Base-by-base conservation (phyloP, 2,888 invertebrate genomes). In the Pandemis cinnamomeana region DNA sequence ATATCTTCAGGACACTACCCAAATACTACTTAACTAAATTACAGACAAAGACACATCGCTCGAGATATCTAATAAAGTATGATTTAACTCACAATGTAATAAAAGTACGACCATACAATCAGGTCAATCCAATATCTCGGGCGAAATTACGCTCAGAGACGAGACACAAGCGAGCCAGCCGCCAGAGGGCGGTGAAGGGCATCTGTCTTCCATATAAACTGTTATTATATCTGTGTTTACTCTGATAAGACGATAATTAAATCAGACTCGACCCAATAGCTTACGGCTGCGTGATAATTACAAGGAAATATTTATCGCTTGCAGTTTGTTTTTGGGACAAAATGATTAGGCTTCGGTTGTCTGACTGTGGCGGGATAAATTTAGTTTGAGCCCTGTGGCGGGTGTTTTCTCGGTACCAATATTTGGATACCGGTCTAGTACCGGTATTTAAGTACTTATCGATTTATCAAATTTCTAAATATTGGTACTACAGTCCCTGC, bases 211-310 rank as follows among this genome's bases (percentile, higher is more conserved):
- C 15, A 58, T 5, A 11, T 11, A 46, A 13, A 46, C 5, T 46
- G 11, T n/a, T n/a, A 1, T 48, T 8, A 7, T 20, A 46, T 27
- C 20, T 64, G 6, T 64, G 64, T 48, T 64, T 46, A 64, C 48
- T 48, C 63, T 2, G 64, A 48, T 36, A 64, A 64, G 36, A 5
- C 27, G 48, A 27, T 48, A 48, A 64, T 64, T 20, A 64, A 64
- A 13, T 48, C 46, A 48, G 48, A 64, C 27, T 48, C 41, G 41
- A 7, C 64, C 20, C 20, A 11, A 48, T 27, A 48, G 64, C 64
- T 64, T 5, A 5, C 10, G 58, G 58, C 27, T 58, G 27, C 10
- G 4, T 27, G 58, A 27, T 20, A 58, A 58, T 58, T 27, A 58
- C 27, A 11, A 5, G 27, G 27, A 27, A 20, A 20, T 20, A 20